phyloP scores from a whole-genome alignment of 2,797 vertebrate genomes.

The Parambassis ranga region DNA sequence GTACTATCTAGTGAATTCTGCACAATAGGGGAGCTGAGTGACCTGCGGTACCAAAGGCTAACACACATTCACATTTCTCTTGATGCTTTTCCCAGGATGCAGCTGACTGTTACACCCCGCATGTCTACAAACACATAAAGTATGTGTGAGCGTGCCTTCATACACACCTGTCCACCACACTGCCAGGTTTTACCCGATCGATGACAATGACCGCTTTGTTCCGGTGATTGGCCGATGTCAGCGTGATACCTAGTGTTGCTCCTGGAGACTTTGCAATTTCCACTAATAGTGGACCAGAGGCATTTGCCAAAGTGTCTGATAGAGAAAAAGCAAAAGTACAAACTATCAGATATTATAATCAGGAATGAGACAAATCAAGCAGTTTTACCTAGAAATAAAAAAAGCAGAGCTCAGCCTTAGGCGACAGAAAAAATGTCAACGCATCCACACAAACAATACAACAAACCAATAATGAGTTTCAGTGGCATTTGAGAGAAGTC shows the following conservation, averaged over 20 bases:
- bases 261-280: slow-evolving; percentile 93
- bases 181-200: slow-evolving; percentile 93
- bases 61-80: too few relatives aligned
- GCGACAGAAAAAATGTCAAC: slow-evolving; percentile 13
- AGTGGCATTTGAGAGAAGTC: slow-evolving; percentile 7
- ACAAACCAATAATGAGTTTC: slow-evolving; percentile 2
- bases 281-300: slow-evolving; percentile 92
- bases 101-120: too few relatives aligned
- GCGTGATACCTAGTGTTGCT: slow-evolving; percentile 87
- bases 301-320: slow-evolving; percentile 87
- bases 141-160: background rate
- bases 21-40: too few relatives aligned
- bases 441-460: slow-evolving; percentile 9
- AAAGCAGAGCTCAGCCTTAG: slow-evolving; percentile 7
- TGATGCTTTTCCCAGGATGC: too few relatives aligned
- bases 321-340: background rate
- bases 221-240: slow-evolving; percentile 84
- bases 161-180: slow-evolving; percentile 93
- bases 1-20: too few relatives aligned
- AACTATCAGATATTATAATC: background rate
- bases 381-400: background rate
- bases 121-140: too few relatives aligned
- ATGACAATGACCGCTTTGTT: slow-evolving; percentile 94
- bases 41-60: too few relatives aligned
- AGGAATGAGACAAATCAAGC: slow-evolving; percentile 6